Percentiles rank a stretch among this genome's conserved stretches.
Conservation (phyloP, 1,140 invertebrate genomes). For the Leptinotarsa defecta region DNA sequence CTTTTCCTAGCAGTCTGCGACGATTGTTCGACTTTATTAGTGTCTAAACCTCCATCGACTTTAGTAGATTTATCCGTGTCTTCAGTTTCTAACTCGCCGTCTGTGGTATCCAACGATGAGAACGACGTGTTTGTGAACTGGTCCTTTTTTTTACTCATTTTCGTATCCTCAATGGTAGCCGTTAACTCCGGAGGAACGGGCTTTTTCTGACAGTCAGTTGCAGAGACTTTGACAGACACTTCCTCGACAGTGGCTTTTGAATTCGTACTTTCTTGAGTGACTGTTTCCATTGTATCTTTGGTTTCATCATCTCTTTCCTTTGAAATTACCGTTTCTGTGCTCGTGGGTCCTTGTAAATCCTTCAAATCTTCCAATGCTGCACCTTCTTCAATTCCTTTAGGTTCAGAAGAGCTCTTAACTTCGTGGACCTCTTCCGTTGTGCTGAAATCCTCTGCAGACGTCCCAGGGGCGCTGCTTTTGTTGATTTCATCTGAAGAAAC, state of each 20-base stretch:
- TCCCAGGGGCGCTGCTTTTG: not conserved
- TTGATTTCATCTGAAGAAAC: not conserved
- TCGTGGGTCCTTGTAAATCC: not conserved
- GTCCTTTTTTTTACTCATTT: not conserved
- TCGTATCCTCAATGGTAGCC: no score
- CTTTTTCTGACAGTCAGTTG: no score
- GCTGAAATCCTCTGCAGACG: not conserved
- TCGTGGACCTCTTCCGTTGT: not conserved
- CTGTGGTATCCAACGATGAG: conserved; percentile 1
- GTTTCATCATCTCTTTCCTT: not conserved
- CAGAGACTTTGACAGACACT: no score
- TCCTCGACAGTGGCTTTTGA: no score
- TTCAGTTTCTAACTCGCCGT: not conserved
- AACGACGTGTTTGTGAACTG: not conserved
- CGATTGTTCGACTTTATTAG: not conserved
- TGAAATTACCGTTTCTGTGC: not conserved
- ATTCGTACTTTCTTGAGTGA: not conserved
- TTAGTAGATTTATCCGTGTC: not conserved
- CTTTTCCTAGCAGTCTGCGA: not conserved
- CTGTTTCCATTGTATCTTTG: not conserved
- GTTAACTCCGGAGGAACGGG: no score
- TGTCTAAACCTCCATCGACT: not conserved
- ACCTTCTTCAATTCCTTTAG: not conserved
- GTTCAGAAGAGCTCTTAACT: not conserved
- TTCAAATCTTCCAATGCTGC: not conserved